Percentiles rank a stretch among this genome's conserved stretches.
Evolutionary conservation across 92 coral and sea anemone species (phyloP).

Genomic region (Porites lobata): DNA sequence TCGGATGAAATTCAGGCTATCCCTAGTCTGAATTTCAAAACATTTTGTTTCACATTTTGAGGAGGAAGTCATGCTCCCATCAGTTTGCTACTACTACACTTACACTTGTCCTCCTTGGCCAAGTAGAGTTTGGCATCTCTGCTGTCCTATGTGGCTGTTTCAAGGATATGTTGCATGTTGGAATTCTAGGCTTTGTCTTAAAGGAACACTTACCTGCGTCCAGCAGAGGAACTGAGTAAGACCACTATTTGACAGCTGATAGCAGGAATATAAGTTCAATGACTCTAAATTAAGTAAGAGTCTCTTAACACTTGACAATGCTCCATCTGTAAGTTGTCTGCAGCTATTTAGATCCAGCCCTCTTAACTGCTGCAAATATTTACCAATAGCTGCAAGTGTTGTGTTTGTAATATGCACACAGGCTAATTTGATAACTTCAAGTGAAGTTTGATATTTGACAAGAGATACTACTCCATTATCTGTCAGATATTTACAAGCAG

Average conservation of each 20-base stretch:
- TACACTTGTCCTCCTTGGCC: too few relatives aligned
- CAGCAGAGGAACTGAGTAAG: conserved; percentile 67
- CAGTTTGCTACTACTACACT: too few relatives aligned
- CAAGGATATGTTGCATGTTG: too few relatives aligned
- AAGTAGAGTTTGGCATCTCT: too few relatives aligned
- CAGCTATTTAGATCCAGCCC: conserved; percentile 87
- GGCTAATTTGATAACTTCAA: conserved; percentile 72
- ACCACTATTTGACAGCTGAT: conserved; percentile 79
- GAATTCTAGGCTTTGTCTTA: too few relatives aligned
- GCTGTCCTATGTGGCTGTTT: too few relatives aligned
- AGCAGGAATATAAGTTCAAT: conserved; percentile 86
- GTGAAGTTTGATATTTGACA: conserved; percentile 74
- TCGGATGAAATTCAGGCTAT: too few relatives aligned
- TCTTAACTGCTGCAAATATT: conserved; percentile 67
- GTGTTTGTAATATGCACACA: conserved; percentile 87
- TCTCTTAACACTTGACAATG: conserved; percentile 48
- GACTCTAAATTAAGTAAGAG: conserved; percentile 62
- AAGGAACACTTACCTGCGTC: conserved; percentile 45
- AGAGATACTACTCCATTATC: conserved; percentile 85
- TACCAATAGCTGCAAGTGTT: conserved; percentile 73
- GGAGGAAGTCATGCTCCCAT: too few relatives aligned
- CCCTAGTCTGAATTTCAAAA: too few relatives aligned
- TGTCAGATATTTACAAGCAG: conserved; percentile 89
- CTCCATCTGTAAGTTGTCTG: conserved; percentile 85
- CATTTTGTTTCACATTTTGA: too few relatives aligned